Evolutionary conservation across 1,140 invertebrate species (phyloP), one percentile per base, ranked within the genome.

Genomic region (Drosophila repleta): DNA sequence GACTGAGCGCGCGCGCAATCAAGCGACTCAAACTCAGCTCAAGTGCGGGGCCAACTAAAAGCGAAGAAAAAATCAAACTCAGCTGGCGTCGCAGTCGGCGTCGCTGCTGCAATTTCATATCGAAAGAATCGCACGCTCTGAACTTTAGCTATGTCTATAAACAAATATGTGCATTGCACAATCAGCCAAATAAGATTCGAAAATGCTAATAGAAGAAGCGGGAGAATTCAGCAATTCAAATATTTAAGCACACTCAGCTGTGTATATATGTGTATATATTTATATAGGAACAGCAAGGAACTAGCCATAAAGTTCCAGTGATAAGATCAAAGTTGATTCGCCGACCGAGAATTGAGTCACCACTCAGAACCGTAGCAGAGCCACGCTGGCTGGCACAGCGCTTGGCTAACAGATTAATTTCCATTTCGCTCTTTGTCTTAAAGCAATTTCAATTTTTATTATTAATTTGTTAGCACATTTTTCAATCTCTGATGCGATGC

Each of bases 381-480:
- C 6, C 11, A 35, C 48, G 55, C 46, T 70, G 81, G 85, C 85
- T 71, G 63, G 61, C 52, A 62, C 15, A 67, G 61, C 32, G 11
- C 7, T 11, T 35, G 32, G 32, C 32, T 6, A 35, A 15, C 64
- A 78, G 78, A 85, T 85, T 82, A 85, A 82, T 82, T 69, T 72
- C 56, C 56, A 67, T 65, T 80, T 80, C 45, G 57, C 26, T 65
- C 52, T 76, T 35, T 45, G 20, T 18, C 7, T 58, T 62, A 29
- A 45, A 41, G 29, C 24, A 51, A 66, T 74, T 71, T 77, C 68
- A 77, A 85, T 84, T 81, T 75, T 69, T 78, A 75, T 85, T 66
- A 82, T 87, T 87, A 81, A 85, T 87, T 87, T 53, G 74, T 66
- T 78, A 87, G 78, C 81, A 85, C 82, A 85, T 87, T 75, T 87